Percentiles rank a stretch among this genome's conserved stretches.
Conservation (phyloP, 1,140 invertebrate genomes). For the Tetragnatha versicolor region DNA sequence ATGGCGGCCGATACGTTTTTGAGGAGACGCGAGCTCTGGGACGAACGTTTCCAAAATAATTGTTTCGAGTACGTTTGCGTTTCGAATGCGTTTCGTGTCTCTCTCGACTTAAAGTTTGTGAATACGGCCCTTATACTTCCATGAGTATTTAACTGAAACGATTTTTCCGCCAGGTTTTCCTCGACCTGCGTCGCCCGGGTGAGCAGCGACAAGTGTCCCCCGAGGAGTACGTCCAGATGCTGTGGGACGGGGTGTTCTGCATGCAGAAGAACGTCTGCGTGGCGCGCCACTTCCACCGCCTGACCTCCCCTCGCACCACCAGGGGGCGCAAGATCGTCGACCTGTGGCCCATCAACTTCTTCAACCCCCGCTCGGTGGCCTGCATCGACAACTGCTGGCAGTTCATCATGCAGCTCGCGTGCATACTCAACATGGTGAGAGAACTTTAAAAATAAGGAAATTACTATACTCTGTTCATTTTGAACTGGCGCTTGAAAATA, state of each 20-base stretch:
- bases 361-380: constrained; percentile 76
- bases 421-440: constrained; percentile 95
- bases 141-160: too few species aligned
- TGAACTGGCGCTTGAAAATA: too few species aligned
- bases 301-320: constrained; percentile 70
- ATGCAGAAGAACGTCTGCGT: constrained; percentile 95
- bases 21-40: too few species aligned
- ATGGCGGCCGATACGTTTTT: too few species aligned
- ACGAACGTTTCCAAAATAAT: too few species aligned
- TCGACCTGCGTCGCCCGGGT: constrained; percentile 61
- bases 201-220: constrained; percentile 60
- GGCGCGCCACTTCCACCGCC: constrained; percentile 85
- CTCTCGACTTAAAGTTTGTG: too few species aligned
- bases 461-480: too few species aligned
- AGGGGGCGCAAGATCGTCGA: constrained; percentile 78
- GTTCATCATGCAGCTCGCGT: constrained; percentile 96
- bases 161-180: too few species aligned
- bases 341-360: constrained; percentile 94
- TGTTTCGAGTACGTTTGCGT: too few species aligned
- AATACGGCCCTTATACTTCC: too few species aligned
- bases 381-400: constrained; percentile 80
- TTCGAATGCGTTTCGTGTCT: too few species aligned
- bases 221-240: constrained; percentile 86
- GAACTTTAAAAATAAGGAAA: too few species aligned
- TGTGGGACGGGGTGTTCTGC: constrained; percentile 80